Evolutionary conservation across 92 coral and sea anemone genomes (phyloP), one percentile per base, ranked within the genome.

Genomic region (Zoanthus solanderi): DNA sequence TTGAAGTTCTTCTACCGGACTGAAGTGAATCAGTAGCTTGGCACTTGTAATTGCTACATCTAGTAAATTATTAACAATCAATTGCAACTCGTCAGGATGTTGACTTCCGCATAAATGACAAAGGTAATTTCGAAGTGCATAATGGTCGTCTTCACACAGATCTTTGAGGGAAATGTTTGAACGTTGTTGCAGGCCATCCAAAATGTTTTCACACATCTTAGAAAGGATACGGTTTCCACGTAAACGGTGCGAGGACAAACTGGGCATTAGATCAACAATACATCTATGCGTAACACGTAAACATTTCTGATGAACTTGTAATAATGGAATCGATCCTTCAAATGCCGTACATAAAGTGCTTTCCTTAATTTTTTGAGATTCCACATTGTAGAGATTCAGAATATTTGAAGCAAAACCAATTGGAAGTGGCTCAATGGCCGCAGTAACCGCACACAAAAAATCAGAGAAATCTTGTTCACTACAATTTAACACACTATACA

Each of bases 341-440:
- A 34, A 23, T 80, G 85, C 85, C 18, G 44, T 63, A 65, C 75
- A 46, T n/a, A 80, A 16, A 17, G 50, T 8, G 44, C 18, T 44
- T 44, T 45, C 13, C 73, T 44, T 37, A 7, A 0, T 16, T 63
- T 80, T 60, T 16, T 45, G 46, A 7, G 72, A 78, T 7, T 57
- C 60, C 23, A 6, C 14, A 30, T 77, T 16, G 9, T 77, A 32
- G 34, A 69, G 63, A 16, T 82, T 65, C 31, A 87, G 31, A 0
- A 87, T 5, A 16, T 57, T 78, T 50, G 29, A 30, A 46, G 45
- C 85, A 52, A 78, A 74, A 4, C 52, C 16, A 6, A 58, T 31
- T 5, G 90, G 90, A 71, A 87, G 76, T 44, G 90, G 90, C 46
- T 78, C 90, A 9, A 32, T 30, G 18, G 90, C 78, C 32, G 74